Evolutionary conservation across 2,797 vertebrate genomes (phyloP).

Genomic region (Smutsia gigantea): DNA sequence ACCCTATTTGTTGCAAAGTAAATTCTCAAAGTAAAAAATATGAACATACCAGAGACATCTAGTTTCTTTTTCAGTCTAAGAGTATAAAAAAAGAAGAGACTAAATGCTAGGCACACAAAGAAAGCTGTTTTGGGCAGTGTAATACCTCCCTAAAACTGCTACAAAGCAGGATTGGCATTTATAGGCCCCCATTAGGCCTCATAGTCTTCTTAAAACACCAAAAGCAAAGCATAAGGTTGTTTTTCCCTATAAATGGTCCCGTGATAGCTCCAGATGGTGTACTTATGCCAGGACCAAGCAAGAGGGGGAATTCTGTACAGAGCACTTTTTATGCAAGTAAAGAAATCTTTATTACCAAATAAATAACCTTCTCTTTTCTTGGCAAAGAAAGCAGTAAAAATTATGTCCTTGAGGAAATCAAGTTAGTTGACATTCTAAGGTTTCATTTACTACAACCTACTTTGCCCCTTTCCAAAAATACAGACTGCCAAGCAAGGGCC

Average conservation of each 20-base stretch:
- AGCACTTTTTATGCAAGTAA: conserved; percentile 51
- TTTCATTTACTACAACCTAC: conserved; percentile 57
- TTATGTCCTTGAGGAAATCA: conserved; percentile 68
- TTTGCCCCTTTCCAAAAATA: conserved; percentile 59
- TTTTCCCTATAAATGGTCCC: background rate
- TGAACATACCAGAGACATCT: background rate
- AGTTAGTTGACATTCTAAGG: conserved; percentile 63
- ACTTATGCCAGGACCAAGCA: background rate
- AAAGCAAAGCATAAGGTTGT: background rate
- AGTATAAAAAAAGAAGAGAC: background rate
- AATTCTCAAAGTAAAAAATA: background rate
- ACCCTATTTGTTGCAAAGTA: background rate
- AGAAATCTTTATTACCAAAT: conserved; percentile 53
- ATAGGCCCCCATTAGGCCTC: background rate
- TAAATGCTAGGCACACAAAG: background rate
- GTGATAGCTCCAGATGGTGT: background rate
- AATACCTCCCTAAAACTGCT: background rate
- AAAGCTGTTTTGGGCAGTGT: background rate
- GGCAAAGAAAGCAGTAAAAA: conserved; percentile 45
- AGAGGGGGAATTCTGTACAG: conserved; percentile 1
- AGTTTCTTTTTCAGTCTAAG: background rate
- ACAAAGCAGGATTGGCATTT: background rate
- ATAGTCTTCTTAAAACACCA: background rate
- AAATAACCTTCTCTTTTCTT: conserved; percentile 51
- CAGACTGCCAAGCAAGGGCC: conserved; percentile 39